Conservation (phyloP, 2,113 vertebrate species). For the Talpa occidentalis region DNA sequence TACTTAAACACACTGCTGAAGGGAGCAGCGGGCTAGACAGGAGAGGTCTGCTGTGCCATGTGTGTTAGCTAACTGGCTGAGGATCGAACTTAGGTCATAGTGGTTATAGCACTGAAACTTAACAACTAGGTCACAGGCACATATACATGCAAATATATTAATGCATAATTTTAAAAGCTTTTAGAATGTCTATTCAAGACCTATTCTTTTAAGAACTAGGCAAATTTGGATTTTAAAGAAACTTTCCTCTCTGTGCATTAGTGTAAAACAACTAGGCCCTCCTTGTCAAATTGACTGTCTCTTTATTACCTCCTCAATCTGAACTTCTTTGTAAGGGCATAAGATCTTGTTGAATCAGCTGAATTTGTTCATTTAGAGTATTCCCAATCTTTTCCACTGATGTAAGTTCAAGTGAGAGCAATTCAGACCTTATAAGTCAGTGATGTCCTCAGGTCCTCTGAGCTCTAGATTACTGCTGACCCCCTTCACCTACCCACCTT, state of each 20-base stretch:
- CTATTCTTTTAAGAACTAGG: conserved; percentile 28
- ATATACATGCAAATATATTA: not conserved
- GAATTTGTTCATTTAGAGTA: conserved; percentile 55
- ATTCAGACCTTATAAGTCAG: conserved; percentile 9
- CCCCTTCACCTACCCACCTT: not conserved
- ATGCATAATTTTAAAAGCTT: not conserved
- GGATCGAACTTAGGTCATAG: no score
- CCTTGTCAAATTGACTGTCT: conserved; percentile 38
- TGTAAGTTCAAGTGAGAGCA: conserved; percentile 61
- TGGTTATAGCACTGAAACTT: no score
- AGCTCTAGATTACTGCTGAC: conserved; percentile 27
- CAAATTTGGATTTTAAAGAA: conserved; percentile 15
- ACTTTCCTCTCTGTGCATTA: conserved; percentile 24
- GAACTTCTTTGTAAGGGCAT: conserved; percentile 62
- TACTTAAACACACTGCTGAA: no score
- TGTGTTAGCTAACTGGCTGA: no score
- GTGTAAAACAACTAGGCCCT: not conserved
- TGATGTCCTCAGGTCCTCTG: not conserved
- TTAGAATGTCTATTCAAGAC: not conserved
- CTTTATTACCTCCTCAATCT: conserved; percentile 71
- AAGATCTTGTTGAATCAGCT: conserved; percentile 69
- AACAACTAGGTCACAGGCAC: no score
- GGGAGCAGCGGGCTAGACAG: no score
- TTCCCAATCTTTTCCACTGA: conserved; percentile 46
- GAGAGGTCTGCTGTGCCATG: no score